Conservation (phyloP, 2,113 vertebrate genomes). For the Peromyscus leucopus region DNA sequence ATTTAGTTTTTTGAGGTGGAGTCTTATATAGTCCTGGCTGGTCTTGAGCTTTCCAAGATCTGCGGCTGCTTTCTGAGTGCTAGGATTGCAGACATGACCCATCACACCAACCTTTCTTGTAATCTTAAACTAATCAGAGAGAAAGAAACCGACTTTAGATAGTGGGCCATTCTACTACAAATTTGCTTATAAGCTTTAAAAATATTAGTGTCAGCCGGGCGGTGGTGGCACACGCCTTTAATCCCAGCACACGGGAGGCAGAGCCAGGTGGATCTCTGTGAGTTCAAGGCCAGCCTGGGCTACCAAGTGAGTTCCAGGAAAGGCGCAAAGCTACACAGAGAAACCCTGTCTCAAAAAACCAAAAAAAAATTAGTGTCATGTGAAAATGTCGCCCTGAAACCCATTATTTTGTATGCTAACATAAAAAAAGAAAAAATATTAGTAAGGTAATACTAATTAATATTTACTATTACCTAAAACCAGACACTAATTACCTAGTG, state of each 20-base stretch:
- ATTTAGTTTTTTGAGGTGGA: background rate
- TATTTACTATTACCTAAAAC: no score
- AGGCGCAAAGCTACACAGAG: no score
- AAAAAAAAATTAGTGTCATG: background rate
- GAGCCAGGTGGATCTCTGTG: no score
- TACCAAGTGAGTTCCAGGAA: no score
- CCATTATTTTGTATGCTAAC: background rate
- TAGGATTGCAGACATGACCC: background rate
- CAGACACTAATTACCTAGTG: no score
- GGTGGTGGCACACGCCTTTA: no score
- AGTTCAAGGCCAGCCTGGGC: no score
- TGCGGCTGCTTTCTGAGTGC: background rate
- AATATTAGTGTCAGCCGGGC: background rate
- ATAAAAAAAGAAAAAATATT: background rate
- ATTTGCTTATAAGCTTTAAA: slow-evolving; percentile 20
- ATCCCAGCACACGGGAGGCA: no score
- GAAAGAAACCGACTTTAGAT: background rate
- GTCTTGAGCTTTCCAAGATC: background rate
- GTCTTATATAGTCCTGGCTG: background rate
- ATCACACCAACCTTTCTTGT: background rate
- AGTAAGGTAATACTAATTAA: background rate
- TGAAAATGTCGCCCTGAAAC: background rate
- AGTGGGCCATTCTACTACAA: background rate
- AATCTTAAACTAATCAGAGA: background rate
- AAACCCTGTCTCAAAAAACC: no score